Conservation (phyloP, 2,113 vertebrate genomes). For the Riparia riparia region DNA sequence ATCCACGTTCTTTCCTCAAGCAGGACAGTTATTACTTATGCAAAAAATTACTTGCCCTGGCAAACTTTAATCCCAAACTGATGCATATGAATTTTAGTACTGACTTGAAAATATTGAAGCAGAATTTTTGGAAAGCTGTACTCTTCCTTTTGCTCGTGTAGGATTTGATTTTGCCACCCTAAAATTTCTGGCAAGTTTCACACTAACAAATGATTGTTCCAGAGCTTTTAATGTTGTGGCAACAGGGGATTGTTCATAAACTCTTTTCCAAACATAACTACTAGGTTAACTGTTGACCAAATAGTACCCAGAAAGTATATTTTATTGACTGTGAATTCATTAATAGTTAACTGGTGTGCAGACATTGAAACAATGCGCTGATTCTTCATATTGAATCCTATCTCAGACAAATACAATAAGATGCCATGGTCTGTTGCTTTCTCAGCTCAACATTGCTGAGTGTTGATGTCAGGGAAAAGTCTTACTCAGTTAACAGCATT, state of each 20-base stretch:
- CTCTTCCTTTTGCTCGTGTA: background rate
- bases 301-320: slow-evolving; percentile 22
- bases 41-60: background rate
- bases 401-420: slow-evolving; percentile 59
- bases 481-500: slow-evolving; percentile 28
- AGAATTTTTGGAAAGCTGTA: background rate
- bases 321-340: slow-evolving; percentile 55
- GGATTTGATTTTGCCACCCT: background rate
- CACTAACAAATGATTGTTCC: background rate
- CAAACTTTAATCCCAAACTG: background rate
- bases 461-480: slow-evolving; percentile 53
- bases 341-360: slow-evolving; percentile 58
- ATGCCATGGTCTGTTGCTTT: slow-evolving; percentile 39
- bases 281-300: slow-evolving; percentile 36
- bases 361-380: slow-evolving; percentile 52
- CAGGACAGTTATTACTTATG: background rate
- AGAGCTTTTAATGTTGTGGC: background rate
- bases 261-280: slow-evolving; percentile 36
- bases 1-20: background rate
- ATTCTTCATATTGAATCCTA: slow-evolving; percentile 46
- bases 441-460: slow-evolving; percentile 26
- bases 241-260: slow-evolving; percentile 27
- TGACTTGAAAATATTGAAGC: background rate
- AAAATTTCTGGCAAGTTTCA: slow-evolving; percentile 1
- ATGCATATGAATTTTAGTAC: background rate